Evolutionary conservation across 2,888 invertebrate species (phyloP).

Genomic region (Luperina nickerlii): DNA sequence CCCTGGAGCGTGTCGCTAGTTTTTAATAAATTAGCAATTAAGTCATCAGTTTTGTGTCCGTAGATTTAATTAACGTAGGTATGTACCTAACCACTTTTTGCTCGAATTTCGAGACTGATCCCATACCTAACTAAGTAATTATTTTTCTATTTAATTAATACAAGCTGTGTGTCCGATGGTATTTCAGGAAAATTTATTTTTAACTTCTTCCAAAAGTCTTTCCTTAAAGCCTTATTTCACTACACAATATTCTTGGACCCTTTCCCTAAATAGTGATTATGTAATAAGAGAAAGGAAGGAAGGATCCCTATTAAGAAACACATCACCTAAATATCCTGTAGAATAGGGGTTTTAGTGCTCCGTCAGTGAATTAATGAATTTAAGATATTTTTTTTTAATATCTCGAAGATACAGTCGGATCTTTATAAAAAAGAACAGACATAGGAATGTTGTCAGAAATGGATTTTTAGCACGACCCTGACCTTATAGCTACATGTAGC

Average conservation of each 20-base stretch:
- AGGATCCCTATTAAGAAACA: too few species aligned
- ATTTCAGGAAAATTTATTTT: too few species aligned
- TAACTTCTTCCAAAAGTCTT: too few species aligned
- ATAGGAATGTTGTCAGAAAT: not conserved
- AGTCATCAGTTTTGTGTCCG: not conserved
- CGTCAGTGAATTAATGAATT: not conserved
- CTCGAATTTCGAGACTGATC: not conserved
- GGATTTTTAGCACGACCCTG: not conserved
- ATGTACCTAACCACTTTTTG: not conserved
- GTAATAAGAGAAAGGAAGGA: too few species aligned
- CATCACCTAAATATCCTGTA: too few species aligned
- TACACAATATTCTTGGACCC: too few species aligned
- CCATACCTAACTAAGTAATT: not conserved
- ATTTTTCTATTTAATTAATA: not conserved
- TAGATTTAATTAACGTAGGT: not conserved
- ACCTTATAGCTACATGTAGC: not conserved
- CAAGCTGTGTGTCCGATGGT: not conserved
- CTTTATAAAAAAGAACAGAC: not conserved
- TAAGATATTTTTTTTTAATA: not conserved
- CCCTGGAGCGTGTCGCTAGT: not conserved
- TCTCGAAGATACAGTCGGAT: not conserved
- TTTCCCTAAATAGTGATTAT: too few species aligned
- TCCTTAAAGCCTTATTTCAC: too few species aligned
- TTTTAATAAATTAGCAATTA: not conserved
- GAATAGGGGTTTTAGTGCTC: not conserved